Evolutionary conservation across 2,888 invertebrate species (phyloP), one percentile per base, ranked within the genome.

Genomic region (Conus canariensis): DNA sequence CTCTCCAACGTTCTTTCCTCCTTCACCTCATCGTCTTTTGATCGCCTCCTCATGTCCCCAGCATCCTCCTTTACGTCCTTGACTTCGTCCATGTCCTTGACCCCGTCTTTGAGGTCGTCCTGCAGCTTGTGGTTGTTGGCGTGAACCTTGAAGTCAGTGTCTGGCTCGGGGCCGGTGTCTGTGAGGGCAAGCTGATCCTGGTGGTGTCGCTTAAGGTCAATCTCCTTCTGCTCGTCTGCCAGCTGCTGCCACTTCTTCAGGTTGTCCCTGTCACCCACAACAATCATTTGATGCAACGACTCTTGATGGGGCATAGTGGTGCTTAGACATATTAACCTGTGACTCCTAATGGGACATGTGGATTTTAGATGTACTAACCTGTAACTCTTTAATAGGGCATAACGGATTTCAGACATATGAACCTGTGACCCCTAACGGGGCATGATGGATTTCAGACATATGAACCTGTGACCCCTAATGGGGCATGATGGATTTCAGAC

Each of bases 241-340:
- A 97, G 93, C 91, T 97, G 96, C 93, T 97, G 97, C 97, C 97
- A 98, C 92, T 97, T 96, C 90, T 96, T 96, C 92, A 97, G 96
- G 97, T 98, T 97, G 93, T 97, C 95, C 94, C 96, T 96, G 93
- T 59, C 83, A 89, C 70, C 10, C n/a, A 58, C 25, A 80, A 12
- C 45, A 45, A 45, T 45, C 45, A 45, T 45, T 45, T 45, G 45
- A 45, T 4, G 4, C 45, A 45, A 77, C 77, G 25, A 22, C 67
- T 19, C 19, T 67, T 22, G 67, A 14, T 67, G 67, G 19, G 67
- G 80, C 19, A 30, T 14, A 1, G 16, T 64, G 64, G 64, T 64
- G 12, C 64, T 64, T 64, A 64, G 64, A 64, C 64, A 64, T 16
- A 64, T 64, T 64, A 10, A 45, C 45, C 45, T 45, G 45, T 45